Percentiles rank a stretch among this genome's conserved stretches.
phyloP scores from a whole-genome alignment of 1,140 invertebrate genomes.

The Polyergus mexicanus region DNA sequence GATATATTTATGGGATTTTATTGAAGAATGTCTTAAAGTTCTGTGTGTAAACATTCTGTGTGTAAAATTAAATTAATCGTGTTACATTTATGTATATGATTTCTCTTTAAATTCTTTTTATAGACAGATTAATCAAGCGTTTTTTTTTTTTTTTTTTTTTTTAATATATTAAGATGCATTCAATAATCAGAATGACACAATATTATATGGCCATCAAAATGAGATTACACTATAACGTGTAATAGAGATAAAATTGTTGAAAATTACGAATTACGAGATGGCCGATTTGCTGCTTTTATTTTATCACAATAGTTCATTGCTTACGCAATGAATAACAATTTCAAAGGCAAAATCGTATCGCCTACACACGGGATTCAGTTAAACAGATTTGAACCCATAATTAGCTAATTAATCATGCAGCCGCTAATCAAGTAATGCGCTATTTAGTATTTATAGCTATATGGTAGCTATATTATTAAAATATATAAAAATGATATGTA shows the following conservation, averaged over 20 bases:
- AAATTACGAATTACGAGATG: neutral
- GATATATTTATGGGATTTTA: no score
- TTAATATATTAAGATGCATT: neutral
- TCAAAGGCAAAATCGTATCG: conserved; percentile 29
- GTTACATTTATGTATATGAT: no score
- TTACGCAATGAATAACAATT: conserved; percentile 6
- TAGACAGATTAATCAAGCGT: neutral
- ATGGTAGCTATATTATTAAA: neutral
- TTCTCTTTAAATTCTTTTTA: no score
- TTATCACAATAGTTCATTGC: neutral
- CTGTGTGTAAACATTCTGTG: no score
- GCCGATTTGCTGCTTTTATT: neutral
- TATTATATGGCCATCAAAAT: neutral
- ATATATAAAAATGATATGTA: neutral
- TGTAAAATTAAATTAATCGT: no score
- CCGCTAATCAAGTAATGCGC: conserved; percentile 54
- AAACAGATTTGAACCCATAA: conserved; percentile 52
- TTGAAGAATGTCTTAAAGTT: no score
- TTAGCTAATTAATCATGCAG: conserved; percentile 67
- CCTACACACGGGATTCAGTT: neutral
- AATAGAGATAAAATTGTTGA: conserved; percentile 7
- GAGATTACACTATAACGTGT: no score
- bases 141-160: neutral
- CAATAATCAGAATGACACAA: neutral
- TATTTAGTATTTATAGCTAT: conserved; percentile 38